Evolutionary conservation across 2,888 invertebrate species (phyloP).

Genomic region (Stratiomys singularior): DNA sequence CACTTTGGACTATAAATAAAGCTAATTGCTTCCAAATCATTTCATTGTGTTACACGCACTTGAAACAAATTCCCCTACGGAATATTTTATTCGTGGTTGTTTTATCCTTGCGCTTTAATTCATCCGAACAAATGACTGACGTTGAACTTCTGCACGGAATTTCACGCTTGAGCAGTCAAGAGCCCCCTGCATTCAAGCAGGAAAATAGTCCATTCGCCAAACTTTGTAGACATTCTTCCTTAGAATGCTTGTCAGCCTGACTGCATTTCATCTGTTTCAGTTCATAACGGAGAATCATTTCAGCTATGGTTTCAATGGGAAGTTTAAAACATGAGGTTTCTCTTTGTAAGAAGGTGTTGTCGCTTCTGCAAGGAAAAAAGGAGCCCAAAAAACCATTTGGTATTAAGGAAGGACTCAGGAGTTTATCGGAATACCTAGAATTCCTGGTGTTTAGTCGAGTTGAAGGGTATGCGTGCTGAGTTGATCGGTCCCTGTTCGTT

Average conservation of each 20-base stretch:
- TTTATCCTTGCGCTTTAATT: background rate
- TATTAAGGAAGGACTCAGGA: background rate
- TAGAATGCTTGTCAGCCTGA: too few relatives aligned
- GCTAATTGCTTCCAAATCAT: conserved; percentile 52
- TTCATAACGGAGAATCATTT: background rate
- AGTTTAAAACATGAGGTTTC: conserved; percentile 5
- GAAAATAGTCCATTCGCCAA: background rate
- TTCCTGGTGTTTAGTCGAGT: conserved; percentile 45
- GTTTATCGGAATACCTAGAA: conserved; percentile 41
- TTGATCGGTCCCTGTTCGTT: background rate
- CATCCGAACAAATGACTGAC: conserved; percentile 30
- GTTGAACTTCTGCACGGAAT: conserved; percentile 51
- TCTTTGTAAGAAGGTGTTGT: background rate
- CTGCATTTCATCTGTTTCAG: background rate
- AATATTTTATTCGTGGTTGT: conserved; percentile 5
- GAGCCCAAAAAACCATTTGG: background rate
- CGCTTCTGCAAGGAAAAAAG: background rate
- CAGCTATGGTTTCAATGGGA: background rate
- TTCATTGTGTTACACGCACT: conserved; percentile 48
- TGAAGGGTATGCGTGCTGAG: conserved; percentile 34
- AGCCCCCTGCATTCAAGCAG: background rate
- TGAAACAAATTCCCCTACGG: conserved; percentile 9
- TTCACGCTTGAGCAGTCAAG: conserved; percentile 47
- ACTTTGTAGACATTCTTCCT: background rate
- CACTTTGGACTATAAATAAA: conserved; percentile 49